A percentile compares a stretch with the other conserved stretches of the same genome.
Evolutionary conservation across 2,113 vertebrate genomes (phyloP).

Genomic region (Phocoena phocoena): DNA sequence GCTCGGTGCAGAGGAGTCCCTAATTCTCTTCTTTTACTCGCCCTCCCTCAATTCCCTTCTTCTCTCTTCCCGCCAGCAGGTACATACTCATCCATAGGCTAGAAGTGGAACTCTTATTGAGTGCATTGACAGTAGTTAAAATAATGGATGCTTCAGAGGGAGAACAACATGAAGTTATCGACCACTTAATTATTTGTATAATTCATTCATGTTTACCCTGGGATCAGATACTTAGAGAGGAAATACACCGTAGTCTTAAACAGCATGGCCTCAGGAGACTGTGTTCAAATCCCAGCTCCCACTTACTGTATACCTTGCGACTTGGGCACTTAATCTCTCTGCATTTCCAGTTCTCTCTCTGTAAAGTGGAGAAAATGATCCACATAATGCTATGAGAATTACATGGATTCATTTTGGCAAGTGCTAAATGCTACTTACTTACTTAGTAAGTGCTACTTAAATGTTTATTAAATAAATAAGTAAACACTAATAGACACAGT

Average conservation of each 20-base stretch:
- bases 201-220: not conserved
- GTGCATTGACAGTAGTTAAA: not conserved
- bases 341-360: not conserved
- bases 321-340: not conserved
- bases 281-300: not conserved
- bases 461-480: conserved; percentile 14
- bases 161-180: not conserved
- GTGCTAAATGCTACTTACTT: not conserved
- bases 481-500: not conserved
- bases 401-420: not conserved
- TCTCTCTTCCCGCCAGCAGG: not conserved
- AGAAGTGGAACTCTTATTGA: not conserved
- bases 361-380: not conserved
- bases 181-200: not conserved
- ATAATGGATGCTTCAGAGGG: not conserved
- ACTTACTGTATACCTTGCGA: not conserved
- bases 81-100: not conserved
- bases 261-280: not conserved
- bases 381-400: not conserved
- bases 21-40: not conserved
- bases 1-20: not conserved
- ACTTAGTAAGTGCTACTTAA: not conserved
- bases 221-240: not conserved
- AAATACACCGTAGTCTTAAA: not conserved
- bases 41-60: not conserved